Percentiles rank a stretch among this genome's conserved stretches.
Conservation (phyloP, 1,140 invertebrate genomes). For the Zaprionus lachaisei region DNA sequence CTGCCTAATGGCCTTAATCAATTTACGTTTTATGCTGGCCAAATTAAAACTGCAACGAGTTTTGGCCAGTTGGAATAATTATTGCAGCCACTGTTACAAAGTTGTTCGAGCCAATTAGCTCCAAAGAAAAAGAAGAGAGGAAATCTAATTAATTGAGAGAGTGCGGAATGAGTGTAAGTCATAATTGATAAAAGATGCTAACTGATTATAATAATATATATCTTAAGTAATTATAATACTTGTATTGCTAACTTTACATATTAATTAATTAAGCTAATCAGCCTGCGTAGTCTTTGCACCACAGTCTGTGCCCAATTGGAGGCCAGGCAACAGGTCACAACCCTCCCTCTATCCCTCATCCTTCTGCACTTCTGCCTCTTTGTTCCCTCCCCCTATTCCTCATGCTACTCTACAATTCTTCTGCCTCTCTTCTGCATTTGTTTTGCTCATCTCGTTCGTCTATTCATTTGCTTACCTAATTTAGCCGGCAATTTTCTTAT, state of each 20-base stretch:
- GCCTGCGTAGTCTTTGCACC: too few species aligned
- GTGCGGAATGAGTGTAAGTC: neutral
- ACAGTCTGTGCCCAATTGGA: too few species aligned
- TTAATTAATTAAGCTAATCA: too few species aligned
- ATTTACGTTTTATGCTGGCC: slow-evolving; percentile 63
- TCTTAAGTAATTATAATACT: too few species aligned
- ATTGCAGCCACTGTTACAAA: slow-evolving; percentile 39
- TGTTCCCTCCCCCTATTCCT: neutral
- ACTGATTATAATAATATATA: too few species aligned
- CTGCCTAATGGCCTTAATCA: slow-evolving; percentile 69
- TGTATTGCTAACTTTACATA: too few species aligned
- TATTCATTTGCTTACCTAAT: slow-evolving; percentile 47
- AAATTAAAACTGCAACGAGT: slow-evolving; percentile 60
- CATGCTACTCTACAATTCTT: too few species aligned
- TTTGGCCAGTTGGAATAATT: slow-evolving; percentile 33
- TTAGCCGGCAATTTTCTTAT: slow-evolving; percentile 40
- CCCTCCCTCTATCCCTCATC: neutral
- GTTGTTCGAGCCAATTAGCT: slow-evolving; percentile 54
- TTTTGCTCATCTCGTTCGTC: slow-evolving; percentile 35
- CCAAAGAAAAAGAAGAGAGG: slow-evolving; percentile 18
- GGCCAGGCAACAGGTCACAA: neutral
- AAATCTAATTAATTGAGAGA: slow-evolving; percentile 36
- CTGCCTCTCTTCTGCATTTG: slow-evolving; percentile 32
- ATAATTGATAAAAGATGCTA: neutral
- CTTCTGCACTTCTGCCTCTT: neutral